These are phyloP conservation scores for Hormaphis cornu DNA, from an alignment of 1,140 invertebrate species.

Conservation along the genomic window DNA sequence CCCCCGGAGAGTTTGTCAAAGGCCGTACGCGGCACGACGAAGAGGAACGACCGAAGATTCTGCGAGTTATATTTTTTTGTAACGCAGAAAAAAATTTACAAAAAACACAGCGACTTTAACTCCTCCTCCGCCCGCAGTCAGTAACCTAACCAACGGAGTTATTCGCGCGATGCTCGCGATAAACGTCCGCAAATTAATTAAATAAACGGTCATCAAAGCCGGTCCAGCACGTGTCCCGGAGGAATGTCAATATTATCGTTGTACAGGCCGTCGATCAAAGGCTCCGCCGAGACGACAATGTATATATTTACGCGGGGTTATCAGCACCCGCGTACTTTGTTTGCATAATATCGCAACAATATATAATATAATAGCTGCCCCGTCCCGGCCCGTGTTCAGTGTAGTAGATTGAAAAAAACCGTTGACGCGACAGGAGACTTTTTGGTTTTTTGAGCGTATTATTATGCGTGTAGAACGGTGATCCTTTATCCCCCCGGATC, in stretches of 20 bases:
- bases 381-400: too few relatives aligned
- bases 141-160: background rate
- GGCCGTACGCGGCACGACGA: background rate
- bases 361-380: too few relatives aligned
- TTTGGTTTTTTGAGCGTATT: too few relatives aligned
- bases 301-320: too few relatives aligned
- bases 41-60: background rate
- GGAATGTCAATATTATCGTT: slow-evolving; percentile 29
- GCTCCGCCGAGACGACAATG: background rate
- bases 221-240: background rate
- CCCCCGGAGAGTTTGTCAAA: slow-evolving; percentile 7
- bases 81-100: too few relatives aligned
- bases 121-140: background rate
- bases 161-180: background rate
- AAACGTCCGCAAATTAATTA: slow-evolving; percentile 2
- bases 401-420: too few relatives aligned
- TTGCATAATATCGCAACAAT: too few relatives aligned
- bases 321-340: too few relatives aligned
- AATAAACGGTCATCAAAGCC: slow-evolving; percentile 3
- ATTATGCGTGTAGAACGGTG: too few relatives aligned
- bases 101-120: background rate
- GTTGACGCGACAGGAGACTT: too few relatives aligned
- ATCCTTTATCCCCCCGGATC: too few relatives aligned
- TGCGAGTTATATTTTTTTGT: too few relatives aligned
- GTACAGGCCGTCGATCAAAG: slow-evolving; percentile 26